Evolutionary conservation across 1,140 invertebrate genomes (phyloP), one percentile per base, ranked within the genome.

Genomic region (Wasmannia auropunctata): DNA sequence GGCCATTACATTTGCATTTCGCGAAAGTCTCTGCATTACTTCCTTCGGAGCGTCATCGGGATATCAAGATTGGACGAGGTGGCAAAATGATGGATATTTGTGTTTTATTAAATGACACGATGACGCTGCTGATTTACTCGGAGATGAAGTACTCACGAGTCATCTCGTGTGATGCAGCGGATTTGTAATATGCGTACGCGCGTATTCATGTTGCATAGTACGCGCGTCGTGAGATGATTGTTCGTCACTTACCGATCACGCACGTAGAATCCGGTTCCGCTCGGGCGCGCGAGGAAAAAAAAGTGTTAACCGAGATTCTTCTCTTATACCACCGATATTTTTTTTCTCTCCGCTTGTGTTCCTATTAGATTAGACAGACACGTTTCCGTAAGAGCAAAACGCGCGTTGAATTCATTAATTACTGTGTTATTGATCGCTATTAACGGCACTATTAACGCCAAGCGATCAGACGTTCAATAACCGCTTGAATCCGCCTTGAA

Each of bases 111-210:
- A 81, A 72, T 69, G 79, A 72, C 65, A 72, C 51, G 65, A 81
- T 58, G 79, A 81, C 51, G 67, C 67, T 74, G 79, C 67, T 83
- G 79, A 83, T 72, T 58, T 22, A 49, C 79, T 43, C 67, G 67
- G 79, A 83, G 79, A 83, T 83, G 79, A 74, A 83, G 79, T 74
- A 83, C 79, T 83, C 77, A 54, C 79, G 49, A 81, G 79, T 72
- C 79, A 83, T 83, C 51, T 22, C 67, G 49, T 81, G 37, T 83
- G 79, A 72, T 74, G 79, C 79, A 72, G 79, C 79, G 37, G 22
- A 58, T 83, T 37, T 34, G 37, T 54, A 51, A 58, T 81, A 58
- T 70, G 49, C 63, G 49, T 43, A 43, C 43, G 79, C 79, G 79
- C 79, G 79, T 83, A 83, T 83, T 72, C 40, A 83, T 60, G 51